A percentile compares a stretch with the other conserved stretches of the same genome.
phyloP scores from a whole-genome alignment of 2,888 invertebrate genomes.

The Diachrysia chrysitis region DNA sequence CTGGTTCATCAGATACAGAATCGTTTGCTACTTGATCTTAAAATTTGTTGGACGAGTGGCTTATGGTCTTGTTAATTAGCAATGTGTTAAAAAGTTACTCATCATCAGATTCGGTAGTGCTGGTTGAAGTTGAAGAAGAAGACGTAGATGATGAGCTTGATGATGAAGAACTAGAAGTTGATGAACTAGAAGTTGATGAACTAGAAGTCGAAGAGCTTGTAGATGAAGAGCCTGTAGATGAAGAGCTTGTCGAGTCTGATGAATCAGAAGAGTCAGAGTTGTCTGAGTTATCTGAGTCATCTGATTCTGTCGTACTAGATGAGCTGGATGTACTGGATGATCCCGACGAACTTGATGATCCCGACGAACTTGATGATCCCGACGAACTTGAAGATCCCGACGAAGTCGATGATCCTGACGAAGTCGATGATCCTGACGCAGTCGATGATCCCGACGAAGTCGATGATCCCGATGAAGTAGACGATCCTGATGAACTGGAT shows the following conservation, averaged over 20 bases:
- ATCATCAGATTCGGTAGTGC: not conserved
- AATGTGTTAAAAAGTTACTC: not conserved
- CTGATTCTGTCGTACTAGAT: not conserved
- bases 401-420: not conserved
- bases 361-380: not conserved
- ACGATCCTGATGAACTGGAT: not conserved
- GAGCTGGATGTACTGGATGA: not conserved
- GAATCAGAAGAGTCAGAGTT: not conserved
- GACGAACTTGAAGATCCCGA: not conserved
- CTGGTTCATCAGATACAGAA: too few relatives aligned
- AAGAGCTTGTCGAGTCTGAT: not conserved
- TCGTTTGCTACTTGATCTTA: too few relatives aligned
- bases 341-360: not conserved
- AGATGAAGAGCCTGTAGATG: not conserved
- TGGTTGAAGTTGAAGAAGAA: constrained; percentile 1
- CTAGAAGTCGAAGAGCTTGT: not conserved
- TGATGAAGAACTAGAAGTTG: not conserved
- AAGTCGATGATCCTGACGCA: not conserved
- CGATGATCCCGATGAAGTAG: not conserved
- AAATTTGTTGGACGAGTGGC: too few relatives aligned
- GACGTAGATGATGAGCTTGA: not conserved
- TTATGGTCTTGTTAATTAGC: too few relatives aligned
- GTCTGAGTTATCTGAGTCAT: not conserved
- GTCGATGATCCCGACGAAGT: not conserved
- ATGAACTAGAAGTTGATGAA: not conserved